Evolutionary conservation across 2,113 vertebrate species (phyloP), one percentile per base, ranked within the genome.

Genomic region (Sceloporus undulatus): DNA sequence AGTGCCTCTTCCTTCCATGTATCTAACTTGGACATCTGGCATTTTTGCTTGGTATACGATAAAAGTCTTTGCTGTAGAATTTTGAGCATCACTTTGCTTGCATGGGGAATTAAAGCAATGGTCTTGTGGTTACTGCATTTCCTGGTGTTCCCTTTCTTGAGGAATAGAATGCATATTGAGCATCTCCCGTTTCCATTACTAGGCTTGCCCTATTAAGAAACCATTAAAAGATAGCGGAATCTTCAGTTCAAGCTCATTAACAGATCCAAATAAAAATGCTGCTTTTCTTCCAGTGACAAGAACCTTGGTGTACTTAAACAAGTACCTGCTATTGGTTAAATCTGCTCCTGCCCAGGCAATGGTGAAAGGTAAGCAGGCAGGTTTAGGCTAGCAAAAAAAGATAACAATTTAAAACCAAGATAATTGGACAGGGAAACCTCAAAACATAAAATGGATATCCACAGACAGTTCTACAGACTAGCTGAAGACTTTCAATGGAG

Each of bases 381-480:
- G 23, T 82, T 82, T 82, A 29, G 6, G 2, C 19, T 34, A 11
- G n/a, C 2, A 65, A 81, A 42, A 82, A 7, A 42, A 10, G 66
- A 68, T 2, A 25, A 68, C 18, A 9, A 4, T 10, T 62, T 81
- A 8, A 79, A 79, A 56, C 16, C 5, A 27, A n/a, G 65, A 29
- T 52, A 18, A 19, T 29, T 48, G 27, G 13, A 8, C 40, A 14
- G 9, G 34, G 1, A 59, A 38, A 18, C 29, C 21, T 7, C 48
- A 56, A 56, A 13, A 16, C 9, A 75, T 18, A n/a, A 38, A 27
- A 80, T 62, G 18, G 8, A 75, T 0, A 0, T 86, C 87, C 91
- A 85, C 82, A 54, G 86, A 87, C 38, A 62, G 38, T 89, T 89
- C 82, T 89, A 79, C 87, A 84, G 70, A 77, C 77, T 84, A 85